Conservation (phyloP, 2,113 vertebrate species). For the Triplophysa rosa region DNA sequence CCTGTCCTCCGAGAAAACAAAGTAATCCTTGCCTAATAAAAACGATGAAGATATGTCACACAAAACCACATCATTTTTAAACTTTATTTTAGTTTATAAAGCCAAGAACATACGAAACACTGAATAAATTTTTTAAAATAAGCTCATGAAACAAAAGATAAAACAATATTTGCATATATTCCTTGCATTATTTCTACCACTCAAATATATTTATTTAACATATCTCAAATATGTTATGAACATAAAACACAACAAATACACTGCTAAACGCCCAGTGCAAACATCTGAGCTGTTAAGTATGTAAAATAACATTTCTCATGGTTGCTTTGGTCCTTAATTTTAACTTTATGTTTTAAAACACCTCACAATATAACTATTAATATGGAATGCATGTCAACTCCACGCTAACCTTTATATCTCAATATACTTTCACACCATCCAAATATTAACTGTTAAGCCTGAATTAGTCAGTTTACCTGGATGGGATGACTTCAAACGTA, state of each 20-base stretch:
- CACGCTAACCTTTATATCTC: not conserved
- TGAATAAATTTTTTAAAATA: not conserved
- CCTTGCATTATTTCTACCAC: not conserved
- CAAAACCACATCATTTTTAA: not conserved
- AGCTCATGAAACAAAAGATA: not conserved
- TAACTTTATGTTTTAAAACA: not conserved
- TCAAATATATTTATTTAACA: not conserved
- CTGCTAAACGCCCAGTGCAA: not conserved
- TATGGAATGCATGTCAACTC: not conserved
- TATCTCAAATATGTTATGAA: not conserved
- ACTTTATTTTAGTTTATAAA: conserved; percentile 8
- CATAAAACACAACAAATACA: conserved; percentile 2
- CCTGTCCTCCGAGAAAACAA: not conserved
- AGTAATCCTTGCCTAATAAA: not conserved
- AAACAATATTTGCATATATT: conserved; percentile 18
- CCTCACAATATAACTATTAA: not conserved
- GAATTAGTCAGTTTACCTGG: not conserved
- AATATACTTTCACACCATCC: not conserved
- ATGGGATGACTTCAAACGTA: not conserved
- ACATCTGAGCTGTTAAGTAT: not conserved
- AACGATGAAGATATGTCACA: not conserved
- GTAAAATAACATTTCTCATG: not conserved
- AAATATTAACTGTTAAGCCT: not conserved
- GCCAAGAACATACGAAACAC: conserved; percentile 23
- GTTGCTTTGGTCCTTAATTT: conserved; percentile 22